These are phyloP conservation scores for Acrocephalus scirpaceus DNA, from an alignment of 2,797 vertebrate species.

Conservation along the genomic window DNA sequence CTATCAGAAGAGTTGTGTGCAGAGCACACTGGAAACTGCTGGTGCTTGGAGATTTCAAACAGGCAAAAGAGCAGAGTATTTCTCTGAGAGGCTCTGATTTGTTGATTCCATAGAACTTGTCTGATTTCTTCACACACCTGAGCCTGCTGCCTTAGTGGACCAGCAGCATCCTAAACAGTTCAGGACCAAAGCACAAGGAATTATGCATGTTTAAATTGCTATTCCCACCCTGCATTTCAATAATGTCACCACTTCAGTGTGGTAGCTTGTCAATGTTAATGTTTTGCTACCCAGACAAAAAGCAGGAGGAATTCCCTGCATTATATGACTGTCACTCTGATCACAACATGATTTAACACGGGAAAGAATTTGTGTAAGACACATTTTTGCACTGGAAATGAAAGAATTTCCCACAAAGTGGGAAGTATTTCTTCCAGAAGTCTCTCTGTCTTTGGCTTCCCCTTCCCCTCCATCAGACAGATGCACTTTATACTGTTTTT, in stretches of 20 bases:
- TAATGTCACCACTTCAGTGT: not conserved
- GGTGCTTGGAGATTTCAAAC: not conserved
- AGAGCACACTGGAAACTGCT: not conserved
- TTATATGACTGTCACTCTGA: not conserved
- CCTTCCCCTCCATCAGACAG: fast-evolving
- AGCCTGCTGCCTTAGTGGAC: not conserved
- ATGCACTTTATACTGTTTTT: not conserved
- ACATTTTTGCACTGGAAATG: not conserved
- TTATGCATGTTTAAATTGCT: not conserved
- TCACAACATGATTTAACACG: not conserved
- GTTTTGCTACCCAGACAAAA: not conserved
- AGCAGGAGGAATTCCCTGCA: not conserved
- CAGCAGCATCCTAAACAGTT: not conserved
- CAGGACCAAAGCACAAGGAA: not conserved
- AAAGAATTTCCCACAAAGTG: not conserved
- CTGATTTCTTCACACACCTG: not conserved
- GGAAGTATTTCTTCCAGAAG: not conserved
- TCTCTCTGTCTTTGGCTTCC: not conserved
- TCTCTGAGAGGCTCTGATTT: not conserved
- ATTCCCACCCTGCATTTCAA: not conserved
- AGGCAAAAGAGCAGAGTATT: not conserved
- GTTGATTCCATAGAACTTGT: not conserved
- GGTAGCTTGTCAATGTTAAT: not conserved
- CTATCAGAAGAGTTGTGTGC: not conserved
- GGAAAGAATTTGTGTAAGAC: not conserved